phyloP scores from a whole-genome alignment of 2,888 invertebrate genomes.

The Xanthorhoe spadicearia region DNA sequence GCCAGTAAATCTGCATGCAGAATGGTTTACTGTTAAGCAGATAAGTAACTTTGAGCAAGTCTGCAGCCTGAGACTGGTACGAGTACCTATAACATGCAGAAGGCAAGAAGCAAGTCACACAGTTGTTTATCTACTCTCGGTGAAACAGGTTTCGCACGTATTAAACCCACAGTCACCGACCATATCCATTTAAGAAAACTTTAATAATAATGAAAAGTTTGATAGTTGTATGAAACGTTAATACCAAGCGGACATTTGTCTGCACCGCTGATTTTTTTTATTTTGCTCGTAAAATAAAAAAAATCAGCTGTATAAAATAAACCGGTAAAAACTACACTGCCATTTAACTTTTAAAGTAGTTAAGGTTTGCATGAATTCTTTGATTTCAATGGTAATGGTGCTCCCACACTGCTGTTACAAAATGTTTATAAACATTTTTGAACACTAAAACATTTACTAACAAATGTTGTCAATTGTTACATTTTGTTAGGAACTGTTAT shows the following conservation, averaged over 20 bases:
- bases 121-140: slow-evolving; percentile 39
- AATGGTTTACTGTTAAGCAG: slow-evolving; percentile 12
- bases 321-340: too few species aligned
- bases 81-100: slow-evolving; percentile 39
- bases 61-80: slow-evolving; percentile 32
- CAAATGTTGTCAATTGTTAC: too few species aligned
- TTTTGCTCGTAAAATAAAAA: too few species aligned
- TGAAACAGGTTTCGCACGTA: slow-evolving; percentile 59
- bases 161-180: slow-evolving; percentile 44
- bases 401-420: too few species aligned
- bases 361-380: too few species aligned
- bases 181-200: neutral
- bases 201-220: neutral
- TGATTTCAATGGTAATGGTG: too few species aligned
- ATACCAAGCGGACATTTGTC: neutral
- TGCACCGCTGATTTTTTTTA: neutral
- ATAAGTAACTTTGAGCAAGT: neutral
- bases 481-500: too few species aligned
- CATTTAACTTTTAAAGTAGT: too few species aligned
- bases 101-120: slow-evolving; percentile 36
- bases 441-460: too few species aligned
- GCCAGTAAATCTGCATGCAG: slow-evolving; percentile 46
- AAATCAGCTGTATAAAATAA: too few species aligned
- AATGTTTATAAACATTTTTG: too few species aligned
- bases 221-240: neutral